phyloP scores from a whole-genome alignment of 2,888 invertebrate genomes.

The Drosophila kambysellisi region DNA sequence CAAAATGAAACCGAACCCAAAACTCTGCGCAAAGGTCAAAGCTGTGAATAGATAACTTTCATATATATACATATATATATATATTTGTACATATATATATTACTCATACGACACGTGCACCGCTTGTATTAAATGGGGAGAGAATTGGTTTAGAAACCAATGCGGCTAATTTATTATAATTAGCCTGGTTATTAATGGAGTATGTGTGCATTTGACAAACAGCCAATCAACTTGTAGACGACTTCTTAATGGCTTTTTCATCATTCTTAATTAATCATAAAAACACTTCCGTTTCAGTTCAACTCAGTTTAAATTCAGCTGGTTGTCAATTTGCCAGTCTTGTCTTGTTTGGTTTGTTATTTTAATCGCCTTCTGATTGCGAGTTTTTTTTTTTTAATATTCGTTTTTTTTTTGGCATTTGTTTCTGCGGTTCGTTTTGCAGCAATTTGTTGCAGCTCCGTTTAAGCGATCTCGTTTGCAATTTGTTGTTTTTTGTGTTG shows the following conservation, averaged over 20 bases:
- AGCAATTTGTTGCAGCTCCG: constrained; percentile 50
- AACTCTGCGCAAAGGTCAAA: constrained; percentile 4
- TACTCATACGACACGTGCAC: constrained; percentile 28
- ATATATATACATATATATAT: background rate
- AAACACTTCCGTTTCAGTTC: constrained; percentile 42
- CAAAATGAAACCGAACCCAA: constrained; percentile 25
- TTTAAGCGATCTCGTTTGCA: constrained; percentile 30
- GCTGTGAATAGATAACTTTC: constrained; percentile 47
- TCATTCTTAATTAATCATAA: constrained; percentile 6
- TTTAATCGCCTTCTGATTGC: constrained; percentile 43
- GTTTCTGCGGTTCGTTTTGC: constrained; percentile 13
- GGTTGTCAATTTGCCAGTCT: constrained; percentile 33
- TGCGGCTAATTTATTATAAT: constrained; percentile 1
- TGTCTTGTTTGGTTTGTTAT: constrained; percentile 3
- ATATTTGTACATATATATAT: constrained; percentile 13
- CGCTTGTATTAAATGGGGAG: background rate
- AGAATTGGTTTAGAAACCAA: background rate
- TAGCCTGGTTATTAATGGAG: constrained; percentile 22
- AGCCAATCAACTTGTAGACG: constrained; percentile 7
- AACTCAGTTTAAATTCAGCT: constrained; percentile 4
- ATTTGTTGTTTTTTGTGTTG: constrained; percentile 10
- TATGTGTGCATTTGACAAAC: constrained; percentile 26
- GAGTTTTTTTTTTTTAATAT: constrained; percentile 12
- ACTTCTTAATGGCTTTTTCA: constrained; percentile 18
- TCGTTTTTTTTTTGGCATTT: constrained; percentile 16